Conservation (phyloP, 2,888 invertebrate species). For the Hedychridium roseum region DNA sequence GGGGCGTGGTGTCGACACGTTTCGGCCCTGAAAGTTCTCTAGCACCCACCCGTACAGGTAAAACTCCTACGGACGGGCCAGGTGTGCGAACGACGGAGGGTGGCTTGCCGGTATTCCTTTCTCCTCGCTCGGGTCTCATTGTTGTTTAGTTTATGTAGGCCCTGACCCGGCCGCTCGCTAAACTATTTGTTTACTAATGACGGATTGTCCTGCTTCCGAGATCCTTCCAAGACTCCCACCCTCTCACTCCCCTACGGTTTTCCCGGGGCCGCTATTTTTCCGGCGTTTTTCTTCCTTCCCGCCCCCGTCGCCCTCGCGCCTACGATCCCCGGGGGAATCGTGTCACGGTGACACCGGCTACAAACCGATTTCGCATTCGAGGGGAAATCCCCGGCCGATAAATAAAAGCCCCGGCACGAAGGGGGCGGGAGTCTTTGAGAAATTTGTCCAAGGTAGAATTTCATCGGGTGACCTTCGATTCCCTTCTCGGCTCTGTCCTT, state of each 20-base stretch:
- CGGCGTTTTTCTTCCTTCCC: constrained; percentile 23
- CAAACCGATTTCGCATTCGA: too few relatives aligned
- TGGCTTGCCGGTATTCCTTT: constrained; percentile 45
- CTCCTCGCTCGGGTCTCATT: constrained; percentile 43
- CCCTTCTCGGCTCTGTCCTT: too few relatives aligned
- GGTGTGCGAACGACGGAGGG: constrained; percentile 43
- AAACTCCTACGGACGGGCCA: constrained; percentile 38
- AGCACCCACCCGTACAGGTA: constrained; percentile 40
- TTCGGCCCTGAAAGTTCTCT: constrained; percentile 25
- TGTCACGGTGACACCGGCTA: too few relatives aligned
- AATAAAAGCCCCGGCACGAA: too few relatives aligned
- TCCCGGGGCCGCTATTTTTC: too few relatives aligned
- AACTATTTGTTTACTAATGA: constrained; percentile 60
- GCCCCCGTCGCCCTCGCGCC: constrained; percentile 16
- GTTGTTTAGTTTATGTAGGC: constrained; percentile 54
- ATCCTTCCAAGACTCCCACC: constrained; percentile 20
- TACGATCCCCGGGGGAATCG: too few relatives aligned
- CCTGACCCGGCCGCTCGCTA: constrained; percentile 43
- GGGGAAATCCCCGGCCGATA: too few relatives aligned
- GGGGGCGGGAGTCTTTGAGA: too few relatives aligned
- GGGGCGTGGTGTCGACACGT: constrained; percentile 16
- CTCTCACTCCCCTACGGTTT: constrained; percentile 20
- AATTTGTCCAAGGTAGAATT: too few relatives aligned
- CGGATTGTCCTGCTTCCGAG: constrained; percentile 49
- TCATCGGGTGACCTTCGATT: too few relatives aligned